A percentile compares a stretch with the other conserved stretches of the same genome.
These are phyloP conservation scores for Sapayoa aenigma DNA, from an alignment of 2,113 vertebrate species.

Conservation along the genomic window DNA sequence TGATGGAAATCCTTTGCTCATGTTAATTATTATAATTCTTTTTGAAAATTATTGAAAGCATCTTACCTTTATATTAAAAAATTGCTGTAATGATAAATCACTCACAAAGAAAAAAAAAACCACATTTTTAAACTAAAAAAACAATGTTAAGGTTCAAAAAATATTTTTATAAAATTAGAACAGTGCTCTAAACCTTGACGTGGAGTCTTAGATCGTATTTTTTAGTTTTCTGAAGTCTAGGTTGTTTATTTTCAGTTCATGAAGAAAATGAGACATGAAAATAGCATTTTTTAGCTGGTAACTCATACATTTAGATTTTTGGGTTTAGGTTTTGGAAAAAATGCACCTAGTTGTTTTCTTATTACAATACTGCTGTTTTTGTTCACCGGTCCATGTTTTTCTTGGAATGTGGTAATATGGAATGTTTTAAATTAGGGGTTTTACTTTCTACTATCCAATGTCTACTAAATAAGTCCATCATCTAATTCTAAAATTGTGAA, in stretches of 20 bases:
- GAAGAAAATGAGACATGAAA: conserved; percentile 67
- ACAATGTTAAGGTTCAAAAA: background rate
- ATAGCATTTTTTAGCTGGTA: conserved; percentile 72
- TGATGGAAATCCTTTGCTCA: background rate
- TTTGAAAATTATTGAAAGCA: background rate
- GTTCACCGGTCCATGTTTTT: conserved; percentile 79
- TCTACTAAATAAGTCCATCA: conserved; percentile 81
- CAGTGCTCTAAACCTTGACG: background rate
- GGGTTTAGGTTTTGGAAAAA: conserved; percentile 79
- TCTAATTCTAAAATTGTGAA: conserved; percentile 81
- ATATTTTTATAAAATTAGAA: background rate
- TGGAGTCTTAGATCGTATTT: background rate
- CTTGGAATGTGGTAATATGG: conserved; percentile 75
- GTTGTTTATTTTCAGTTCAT: conserved; percentile 34
- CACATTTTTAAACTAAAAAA: background rate
- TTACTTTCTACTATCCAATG: conserved; percentile 78
- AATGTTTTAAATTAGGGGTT: conserved; percentile 81
- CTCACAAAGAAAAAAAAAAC: background rate
- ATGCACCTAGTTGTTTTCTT: conserved; percentile 82
- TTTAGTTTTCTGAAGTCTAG: conserved; percentile 47
- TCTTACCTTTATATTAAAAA: background rate
- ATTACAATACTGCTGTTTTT: conserved; percentile 82
- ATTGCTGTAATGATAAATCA: background rate
- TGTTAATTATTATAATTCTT: background rate
- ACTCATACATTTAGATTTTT: conserved; percentile 75